Evolutionary conservation across 2,888 invertebrate genomes (phyloP), one percentile per base, ranked within the genome.

Genomic region (Neoascia interrupta): DNA sequence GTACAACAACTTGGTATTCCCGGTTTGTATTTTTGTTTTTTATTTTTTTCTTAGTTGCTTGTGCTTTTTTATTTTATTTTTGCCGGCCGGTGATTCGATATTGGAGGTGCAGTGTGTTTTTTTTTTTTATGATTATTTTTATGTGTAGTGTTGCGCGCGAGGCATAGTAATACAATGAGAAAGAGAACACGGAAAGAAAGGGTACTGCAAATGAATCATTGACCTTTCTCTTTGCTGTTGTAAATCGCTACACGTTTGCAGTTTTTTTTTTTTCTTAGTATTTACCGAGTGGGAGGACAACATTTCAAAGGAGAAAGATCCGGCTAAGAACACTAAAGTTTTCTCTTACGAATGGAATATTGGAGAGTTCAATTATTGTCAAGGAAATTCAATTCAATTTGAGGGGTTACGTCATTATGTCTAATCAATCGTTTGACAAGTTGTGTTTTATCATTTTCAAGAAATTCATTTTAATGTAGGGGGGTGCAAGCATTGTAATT

Each of bases 341-440:
- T 37, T 26, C 39, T 37, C 19, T 43, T 43, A 15, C 43, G 13
- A 69, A 61, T 60, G 34, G 60, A 69, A 69, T 11, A 45, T 60
- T 23, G n/a, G n/a, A 11, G 21, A 68, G 49, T 68, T 23, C 47
- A 58, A 45, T 31, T 11, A n/a, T 10, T 26, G 61, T 69, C 74
- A 21, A 47, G 26, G 8, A 47, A 56, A 63, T 54, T 61, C 69
- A 70, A 15, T 68, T 53, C 54, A 5, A n/a, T 10, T 23, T 28
- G n/a, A 15, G 6, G 18, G 23, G 18, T 13, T 18, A 8, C 34
- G 16, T 45, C 19, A 18, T 45, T 15, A 34, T 18, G 6, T 23
- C 47, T 64, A 72, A 64, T 64, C 72, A 72, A 72, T 72, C 72
- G 72, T 54, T 72, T 72, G 72, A 72, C 72, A 63, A 31, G 34